Evolutionary conservation across 1,140 invertebrate genomes (phyloP).

Genomic region (Apolygus lucorum): DNA sequence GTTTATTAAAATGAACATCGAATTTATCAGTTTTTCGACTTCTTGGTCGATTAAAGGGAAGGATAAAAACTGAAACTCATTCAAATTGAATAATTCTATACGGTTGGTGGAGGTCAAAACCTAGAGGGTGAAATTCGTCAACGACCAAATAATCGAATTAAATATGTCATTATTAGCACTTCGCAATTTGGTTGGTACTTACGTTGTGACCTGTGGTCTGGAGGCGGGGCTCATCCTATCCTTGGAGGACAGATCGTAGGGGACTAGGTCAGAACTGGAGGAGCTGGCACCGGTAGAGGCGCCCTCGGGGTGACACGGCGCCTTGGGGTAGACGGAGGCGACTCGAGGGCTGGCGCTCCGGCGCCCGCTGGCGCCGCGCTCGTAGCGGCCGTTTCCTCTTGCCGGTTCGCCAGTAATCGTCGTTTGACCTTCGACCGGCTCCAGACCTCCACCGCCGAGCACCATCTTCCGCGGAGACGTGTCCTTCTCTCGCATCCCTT

Average conservation of each 20-base stretch:
- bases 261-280: conserved; percentile 30
- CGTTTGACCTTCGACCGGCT: conserved; percentile 38
- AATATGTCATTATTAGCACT: too few species aligned
- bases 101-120: too few species aligned
- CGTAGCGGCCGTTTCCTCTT: conserved; percentile 35
- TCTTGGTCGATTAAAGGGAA: too few species aligned
- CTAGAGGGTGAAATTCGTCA: too few species aligned
- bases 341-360: conserved; percentile 57
- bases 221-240: conserved; percentile 41
- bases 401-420: background rate
- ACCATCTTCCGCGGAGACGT: conserved; percentile 66
- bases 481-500: conserved; percentile 65
- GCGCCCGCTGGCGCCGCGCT: too few species aligned
- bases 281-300: conserved; percentile 40
- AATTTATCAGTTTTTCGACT: too few species aligned
- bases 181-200: background rate
- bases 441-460: conserved; percentile 28
- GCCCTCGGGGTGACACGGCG: conserved; percentile 45
- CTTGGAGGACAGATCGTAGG: conserved; percentile 49
- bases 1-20: too few species aligned
- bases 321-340: conserved; percentile 57
- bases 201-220: conserved; percentile 37
- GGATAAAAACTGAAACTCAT: too few species aligned
- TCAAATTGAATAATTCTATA: too few species aligned
- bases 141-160: too few species aligned